These are phyloP conservation scores for Hypsopygia costalis DNA, from an alignment of 2,888 invertebrate genomes.

Conservation along the genomic window DNA sequence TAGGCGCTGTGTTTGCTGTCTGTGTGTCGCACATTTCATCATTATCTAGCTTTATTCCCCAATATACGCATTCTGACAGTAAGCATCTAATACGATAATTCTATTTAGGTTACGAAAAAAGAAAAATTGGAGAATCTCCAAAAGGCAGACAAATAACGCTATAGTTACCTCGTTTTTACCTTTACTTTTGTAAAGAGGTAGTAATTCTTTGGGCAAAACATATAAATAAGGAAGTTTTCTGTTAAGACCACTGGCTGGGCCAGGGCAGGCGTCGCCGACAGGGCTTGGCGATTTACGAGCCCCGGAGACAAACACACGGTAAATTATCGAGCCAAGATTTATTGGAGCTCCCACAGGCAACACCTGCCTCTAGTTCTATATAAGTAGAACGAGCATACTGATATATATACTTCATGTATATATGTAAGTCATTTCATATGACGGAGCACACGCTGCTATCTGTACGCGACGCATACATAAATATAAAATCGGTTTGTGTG, in stretches of 20 bases:
- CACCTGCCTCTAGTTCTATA: neutral
- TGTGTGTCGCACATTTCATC: no score
- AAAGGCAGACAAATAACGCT: neutral
- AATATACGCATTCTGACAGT: no score
- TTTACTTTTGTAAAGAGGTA: neutral
- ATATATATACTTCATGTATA: neutral
- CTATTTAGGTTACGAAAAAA: neutral
- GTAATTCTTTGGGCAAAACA: conserved; percentile 37
- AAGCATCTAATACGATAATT: no score
- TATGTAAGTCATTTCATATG: neutral
- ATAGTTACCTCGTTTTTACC: neutral
- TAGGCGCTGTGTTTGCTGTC: no score
- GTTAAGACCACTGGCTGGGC: conserved; percentile 16
- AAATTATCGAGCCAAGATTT: conserved; percentile 59
- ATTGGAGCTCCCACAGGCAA: conserved; percentile 23
- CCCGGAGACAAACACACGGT: conserved; percentile 51
- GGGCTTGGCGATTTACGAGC: conserved; percentile 19
- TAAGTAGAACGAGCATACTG: neutral
- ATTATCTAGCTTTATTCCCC: no score
- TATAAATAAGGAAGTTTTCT: conserved; percentile 56
- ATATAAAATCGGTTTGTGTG: no score
- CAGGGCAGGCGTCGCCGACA: conserved; percentile 20
- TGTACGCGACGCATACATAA: no score
- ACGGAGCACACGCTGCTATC: no score
- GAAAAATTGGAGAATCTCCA: neutral